Base-by-base conservation (phyloP, 2,113 vertebrate genomes). In the Tragelaphus strepsiceros region DNA sequence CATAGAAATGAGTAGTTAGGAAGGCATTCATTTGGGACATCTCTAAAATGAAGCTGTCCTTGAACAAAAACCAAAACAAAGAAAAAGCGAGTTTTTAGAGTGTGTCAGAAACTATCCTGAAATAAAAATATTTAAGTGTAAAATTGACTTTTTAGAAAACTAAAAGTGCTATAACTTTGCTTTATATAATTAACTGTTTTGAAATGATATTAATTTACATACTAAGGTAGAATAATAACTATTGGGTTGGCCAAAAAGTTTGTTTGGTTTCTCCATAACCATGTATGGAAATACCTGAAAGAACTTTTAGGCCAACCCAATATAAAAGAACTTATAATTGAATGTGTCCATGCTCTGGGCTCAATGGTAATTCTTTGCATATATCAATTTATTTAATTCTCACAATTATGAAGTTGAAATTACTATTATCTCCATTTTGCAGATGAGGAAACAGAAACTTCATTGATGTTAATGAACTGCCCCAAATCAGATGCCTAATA, bases 1-100 rank as follows among this genome's bases (percentile, higher is more conserved):
- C 53, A 59, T 90, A 91, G 80, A 77, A 91, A 88, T 88, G n/a
- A 94, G 43, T 92, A 97, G 95, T 88, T 86, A 93, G 88, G 49
- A 94, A 96, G 81, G 71, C 22, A 82, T 90, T 94, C 43, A 86
- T 93, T 90, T 96, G 85, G 62, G 53, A 90, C 28, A 58, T 88
- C 74, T 95, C 53, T 96, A 80, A 94, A 94, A 19, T 62, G 56
- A 96, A 94, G 54, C 59, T 92, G 26, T 89, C 81, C 77, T 95
- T 97, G 94, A 88, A 61, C 32, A 91, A 71, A 96, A 35, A 71
- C 86, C 59, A 96, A 88, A 90, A 49, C 35, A 92, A 59, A 77
- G 32, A 74, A 43, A 88, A 78, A 96, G 15, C 7, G n/a, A 89
- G 51, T 82, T 91, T 83, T 83, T 32, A 88, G 22, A 90, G 39